Percentiles rank a stretch among this genome's conserved stretches.
These are phyloP conservation scores for Barnardius zonarius DNA, from an alignment of 2,113 vertebrate genomes.

Conservation along the genomic window DNA sequence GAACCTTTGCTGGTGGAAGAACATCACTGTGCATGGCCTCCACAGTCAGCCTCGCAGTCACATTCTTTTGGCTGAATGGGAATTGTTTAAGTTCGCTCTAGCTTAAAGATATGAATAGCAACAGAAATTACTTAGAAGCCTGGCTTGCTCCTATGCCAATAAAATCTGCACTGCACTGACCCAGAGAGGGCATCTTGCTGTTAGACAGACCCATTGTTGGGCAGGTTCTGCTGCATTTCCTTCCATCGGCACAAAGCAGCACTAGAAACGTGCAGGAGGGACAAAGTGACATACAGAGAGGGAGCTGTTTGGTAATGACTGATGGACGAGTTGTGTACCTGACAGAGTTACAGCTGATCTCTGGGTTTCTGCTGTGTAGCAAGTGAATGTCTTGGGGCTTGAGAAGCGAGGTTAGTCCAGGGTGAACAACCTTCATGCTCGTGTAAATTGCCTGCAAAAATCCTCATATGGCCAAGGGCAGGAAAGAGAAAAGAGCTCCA, in stretches of 20 bases:
- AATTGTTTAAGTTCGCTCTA: background rate
- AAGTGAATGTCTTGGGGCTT: background rate
- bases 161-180: background rate
- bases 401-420: background rate
- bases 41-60: background rate
- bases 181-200: background rate
- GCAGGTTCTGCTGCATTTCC: conserved; percentile 44
- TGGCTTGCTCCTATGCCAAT: background rate
- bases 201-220: background rate
- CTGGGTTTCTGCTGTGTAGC: background rate
- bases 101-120: background rate
- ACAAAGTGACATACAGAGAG: background rate
- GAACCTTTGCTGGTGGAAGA: background rate
- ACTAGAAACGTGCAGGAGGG: rapidly evolving
- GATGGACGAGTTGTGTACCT: background rate
- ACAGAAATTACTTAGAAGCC: background rate
- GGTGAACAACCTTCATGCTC: background rate
- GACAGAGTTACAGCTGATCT: background rate
- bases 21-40: background rate
- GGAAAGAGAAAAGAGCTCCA: background rate
- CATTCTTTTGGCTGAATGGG: background rate
- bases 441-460: background rate
- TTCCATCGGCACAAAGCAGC: background rate
- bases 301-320: background rate
- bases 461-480: background rate